Percentiles rank a stretch among this genome's conserved stretches.
Evolutionary conservation across 1,140 invertebrate genomes (phyloP).

Genomic region (Temnothorax nylanderi): DNA sequence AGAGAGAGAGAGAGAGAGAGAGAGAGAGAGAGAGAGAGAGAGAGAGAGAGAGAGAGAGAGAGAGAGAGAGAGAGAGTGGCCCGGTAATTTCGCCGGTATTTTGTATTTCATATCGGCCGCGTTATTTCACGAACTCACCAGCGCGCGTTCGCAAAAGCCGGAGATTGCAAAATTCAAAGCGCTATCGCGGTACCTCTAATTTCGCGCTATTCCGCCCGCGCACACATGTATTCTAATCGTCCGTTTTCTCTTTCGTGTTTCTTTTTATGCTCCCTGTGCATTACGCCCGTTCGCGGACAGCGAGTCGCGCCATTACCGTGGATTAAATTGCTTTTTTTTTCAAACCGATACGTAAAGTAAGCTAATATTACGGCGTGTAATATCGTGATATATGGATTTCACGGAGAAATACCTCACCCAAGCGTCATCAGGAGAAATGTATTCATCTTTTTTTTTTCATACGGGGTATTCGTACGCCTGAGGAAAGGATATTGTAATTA

Average conservation of each 20-base stretch:
- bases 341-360: constrained; percentile 31
- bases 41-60: not conserved
- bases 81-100: constrained; percentile 40
- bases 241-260: constrained; percentile 32
- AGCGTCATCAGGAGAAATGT: not conserved
- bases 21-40: not conserved
- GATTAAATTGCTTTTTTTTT: constrained; percentile 40
- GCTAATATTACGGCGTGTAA: constrained; percentile 45
- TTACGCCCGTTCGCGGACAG: constrained; percentile 23
- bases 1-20: not conserved
- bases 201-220: constrained; percentile 22
- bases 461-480: not conserved
- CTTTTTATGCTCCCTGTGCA: constrained; percentile 3
- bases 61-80: not conserved
- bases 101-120: constrained; percentile 38
- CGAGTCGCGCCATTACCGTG: constrained; percentile 29
- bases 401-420: not conserved
- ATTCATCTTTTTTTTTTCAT: not conserved
- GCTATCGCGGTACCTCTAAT: constrained; percentile 48
- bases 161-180: constrained; percentile 56
- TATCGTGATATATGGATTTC: constrained; percentile 1
- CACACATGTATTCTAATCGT: constrained; percentile 32
- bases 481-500: constrained; percentile 32
- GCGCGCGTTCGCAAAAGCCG: constrained; percentile 28
- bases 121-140: constrained; percentile 28